Evolutionary conservation across 2,797 vertebrate genomes (phyloP), one percentile per base, ranked within the genome.

Genomic region (Dryobates pubescens): DNA sequence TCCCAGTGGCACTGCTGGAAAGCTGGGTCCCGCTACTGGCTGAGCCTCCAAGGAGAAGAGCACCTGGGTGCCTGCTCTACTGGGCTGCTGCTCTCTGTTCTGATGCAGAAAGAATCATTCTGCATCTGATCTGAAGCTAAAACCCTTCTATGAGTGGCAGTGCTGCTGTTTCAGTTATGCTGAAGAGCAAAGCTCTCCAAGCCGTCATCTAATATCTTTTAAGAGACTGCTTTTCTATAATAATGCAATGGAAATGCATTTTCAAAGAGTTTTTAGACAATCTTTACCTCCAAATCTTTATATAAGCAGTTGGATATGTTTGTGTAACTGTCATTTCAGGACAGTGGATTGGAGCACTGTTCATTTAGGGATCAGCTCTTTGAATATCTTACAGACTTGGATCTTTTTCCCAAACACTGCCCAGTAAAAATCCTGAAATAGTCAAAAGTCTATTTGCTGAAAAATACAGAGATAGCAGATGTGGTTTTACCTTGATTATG

Each of bases 121-220:
- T 24, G 49, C 49, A 7, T 24, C 22, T 13, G 23, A 24, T 13
- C 23, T 51, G 49, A 9, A 29, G 56, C 4, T 8, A 9, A 69
- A 58, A 81, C 24, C 2, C 23, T 36, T 4, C 13, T 0, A 0
- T 0, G 13, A 14, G 26, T 13, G 54, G 45, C 19, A 53, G 12
- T 13, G 3, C 17, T 64, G 15, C 27, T 65, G 49, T 76, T 59
- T 0, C 7, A 64, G 53, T 36, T 5, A 32, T 13, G 4, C 20
- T 23, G 19, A 36, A 57, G 45, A 71, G 18, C 20, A 77, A 68
- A 85, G 3, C 20, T 58, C 51, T 72, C 27, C 14, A 68, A 65
- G 32, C 22, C 23, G 23, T 65, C 6, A 45, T 47, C 30, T 38
- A 29, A 7, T 17, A 4, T 2, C 7, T 34, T 81, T 85, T 22